Percentiles rank a stretch among this genome's conserved stretches.
Conservation (phyloP, 2,888 invertebrate genomes). For the Syritta pipiens region DNA sequence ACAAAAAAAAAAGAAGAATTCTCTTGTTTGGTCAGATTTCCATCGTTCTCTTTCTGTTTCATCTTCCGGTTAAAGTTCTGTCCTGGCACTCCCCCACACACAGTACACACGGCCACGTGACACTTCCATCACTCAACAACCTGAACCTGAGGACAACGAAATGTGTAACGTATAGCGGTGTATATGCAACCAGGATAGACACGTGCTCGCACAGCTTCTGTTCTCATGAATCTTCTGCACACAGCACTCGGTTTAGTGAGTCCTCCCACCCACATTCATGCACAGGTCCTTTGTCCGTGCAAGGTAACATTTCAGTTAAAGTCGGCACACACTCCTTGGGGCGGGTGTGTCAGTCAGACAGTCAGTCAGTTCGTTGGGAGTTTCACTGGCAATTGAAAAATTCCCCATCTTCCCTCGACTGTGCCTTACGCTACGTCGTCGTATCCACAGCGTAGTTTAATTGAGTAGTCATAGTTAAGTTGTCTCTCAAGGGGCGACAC, state of each 20-base stretch:
- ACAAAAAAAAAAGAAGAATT: background rate
- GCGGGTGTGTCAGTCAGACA: background rate
- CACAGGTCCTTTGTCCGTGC: slow-evolving; percentile 10
- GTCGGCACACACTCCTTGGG: background rate
- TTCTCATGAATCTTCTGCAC: slow-evolving; percentile 40
- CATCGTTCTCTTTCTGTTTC: slow-evolving; percentile 17
- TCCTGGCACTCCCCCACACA: slow-evolving; percentile 10
- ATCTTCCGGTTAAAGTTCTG: slow-evolving; percentile 29
- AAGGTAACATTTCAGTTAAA: slow-evolving; percentile 12
- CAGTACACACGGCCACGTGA: slow-evolving; percentile 47
- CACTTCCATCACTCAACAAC: slow-evolving; percentile 26
- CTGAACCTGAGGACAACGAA: slow-evolving; percentile 14
- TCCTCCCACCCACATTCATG: slow-evolving; percentile 20
- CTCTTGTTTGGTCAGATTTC: slow-evolving; percentile 48
- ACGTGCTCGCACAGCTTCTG: slow-evolving; percentile 48
- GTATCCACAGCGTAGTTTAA: too few species aligned
- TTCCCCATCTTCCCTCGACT: background rate
- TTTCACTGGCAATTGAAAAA: background rate
- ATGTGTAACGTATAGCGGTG: slow-evolving; percentile 15
- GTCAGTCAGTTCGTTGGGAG: background rate
- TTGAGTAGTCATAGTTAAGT: too few species aligned
- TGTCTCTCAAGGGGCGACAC: too few species aligned
- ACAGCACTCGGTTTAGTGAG: slow-evolving; percentile 27
- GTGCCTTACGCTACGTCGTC: too few species aligned
- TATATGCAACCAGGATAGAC: slow-evolving; percentile 33